Evolutionary conservation across 1,140 invertebrate genomes (phyloP).

Genomic region (Ptiloglossa arizonensis): DNA sequence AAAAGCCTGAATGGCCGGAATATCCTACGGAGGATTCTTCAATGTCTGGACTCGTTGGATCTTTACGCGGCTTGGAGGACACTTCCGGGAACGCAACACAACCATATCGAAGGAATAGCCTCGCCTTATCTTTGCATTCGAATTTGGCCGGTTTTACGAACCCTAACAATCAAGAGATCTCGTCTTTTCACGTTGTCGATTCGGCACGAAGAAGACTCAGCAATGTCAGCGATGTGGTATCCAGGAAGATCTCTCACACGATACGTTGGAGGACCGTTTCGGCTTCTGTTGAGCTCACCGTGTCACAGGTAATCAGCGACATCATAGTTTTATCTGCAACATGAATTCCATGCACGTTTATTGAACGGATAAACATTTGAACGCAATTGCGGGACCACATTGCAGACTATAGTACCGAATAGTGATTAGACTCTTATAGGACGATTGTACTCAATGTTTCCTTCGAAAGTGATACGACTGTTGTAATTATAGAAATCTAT

Average conservation of each 20-base stretch:
- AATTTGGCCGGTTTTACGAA: slow-evolving; percentile 67
- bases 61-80: slow-evolving; percentile 42
- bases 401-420: too few relatives aligned
- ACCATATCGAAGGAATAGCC: slow-evolving; percentile 67
- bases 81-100: slow-evolving; percentile 12
- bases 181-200: slow-evolving; percentile 69
- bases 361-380: not conserved
- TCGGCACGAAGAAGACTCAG: slow-evolving; percentile 84
- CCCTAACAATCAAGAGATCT: slow-evolving; percentile 30
- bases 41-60: slow-evolving; percentile 50
- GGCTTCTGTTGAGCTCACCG: slow-evolving; percentile 83
- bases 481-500: too few relatives aligned
- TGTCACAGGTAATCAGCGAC: slow-evolving; percentile 75
- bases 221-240: slow-evolving; percentile 87
- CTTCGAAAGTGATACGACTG: too few relatives aligned
- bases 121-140: slow-evolving; percentile 69
- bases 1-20: slow-evolving; percentile 48
- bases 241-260: slow-evolving; percentile 87
- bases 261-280: slow-evolving; percentile 85
- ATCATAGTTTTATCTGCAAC: not conserved
- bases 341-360: too few relatives aligned
- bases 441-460: too few relatives aligned
- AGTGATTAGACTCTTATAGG: too few relatives aligned
- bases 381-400: too few relatives aligned
- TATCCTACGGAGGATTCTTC: not conserved